Percentiles rank a stretch among this genome's conserved stretches.
phyloP scores from a whole-genome alignment of 2,113 vertebrate genomes.

The Galbula dea region DNA sequence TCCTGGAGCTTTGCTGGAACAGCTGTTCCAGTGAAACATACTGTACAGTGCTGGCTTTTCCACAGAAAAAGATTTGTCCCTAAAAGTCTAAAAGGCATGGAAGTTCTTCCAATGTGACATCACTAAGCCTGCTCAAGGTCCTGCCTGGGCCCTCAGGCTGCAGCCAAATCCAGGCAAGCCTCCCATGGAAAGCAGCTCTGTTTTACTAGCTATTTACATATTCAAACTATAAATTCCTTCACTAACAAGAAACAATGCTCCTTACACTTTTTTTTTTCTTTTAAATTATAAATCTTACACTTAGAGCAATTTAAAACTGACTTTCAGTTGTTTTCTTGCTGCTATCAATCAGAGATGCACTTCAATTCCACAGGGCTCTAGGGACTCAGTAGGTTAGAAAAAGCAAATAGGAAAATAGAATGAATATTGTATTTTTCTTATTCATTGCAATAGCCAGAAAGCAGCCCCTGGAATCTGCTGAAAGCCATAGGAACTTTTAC shows the following conservation, averaged over 20 bases:
- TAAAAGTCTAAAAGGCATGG: not conserved
- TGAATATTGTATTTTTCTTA: slow-evolving; percentile 24
- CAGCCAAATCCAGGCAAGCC: not conserved
- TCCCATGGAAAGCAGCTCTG: not conserved
- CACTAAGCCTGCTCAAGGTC: not conserved
- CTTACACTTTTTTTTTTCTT: not conserved
- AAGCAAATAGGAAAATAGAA: slow-evolving; percentile 13
- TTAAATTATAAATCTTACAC: not conserved
- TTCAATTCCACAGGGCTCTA: slow-evolving; percentile 1
- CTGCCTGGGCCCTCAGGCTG: not conserved
- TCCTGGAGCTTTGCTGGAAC: not conserved
- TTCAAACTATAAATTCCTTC: not conserved
- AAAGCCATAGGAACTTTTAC: not conserved
- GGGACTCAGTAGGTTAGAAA: not conserved
- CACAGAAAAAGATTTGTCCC: not conserved
- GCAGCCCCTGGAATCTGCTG: slow-evolving; percentile 13
- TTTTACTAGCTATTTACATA: not conserved
- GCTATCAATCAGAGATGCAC: slow-evolving; percentile 3
- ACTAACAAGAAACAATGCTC: not conserved
- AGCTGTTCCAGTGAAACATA: not conserved
- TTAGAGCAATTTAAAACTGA: not conserved
- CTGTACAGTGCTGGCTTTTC: not conserved
- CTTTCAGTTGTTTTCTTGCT: not conserved
- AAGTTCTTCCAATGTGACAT: not conserved
- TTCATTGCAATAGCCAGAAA: slow-evolving; percentile 18